Conservation (phyloP, 2,113 vertebrate genomes). For the Equus przewalskii region DNA sequence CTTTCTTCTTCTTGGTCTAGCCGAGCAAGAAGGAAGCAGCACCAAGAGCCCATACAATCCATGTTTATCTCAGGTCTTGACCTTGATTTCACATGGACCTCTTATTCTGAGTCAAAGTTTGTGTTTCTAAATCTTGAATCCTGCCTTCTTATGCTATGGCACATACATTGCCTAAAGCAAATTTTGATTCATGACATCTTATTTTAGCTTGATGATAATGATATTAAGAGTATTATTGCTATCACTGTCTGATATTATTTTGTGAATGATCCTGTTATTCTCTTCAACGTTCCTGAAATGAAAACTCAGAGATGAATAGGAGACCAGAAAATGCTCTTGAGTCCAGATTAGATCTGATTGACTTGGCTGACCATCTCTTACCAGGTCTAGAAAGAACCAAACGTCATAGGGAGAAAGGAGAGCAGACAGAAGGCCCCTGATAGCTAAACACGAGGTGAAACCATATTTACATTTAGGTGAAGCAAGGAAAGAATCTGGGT, state of each 20-base stretch:
- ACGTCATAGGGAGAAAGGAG: background rate
- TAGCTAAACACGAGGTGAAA: background rate
- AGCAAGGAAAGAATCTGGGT: background rate
- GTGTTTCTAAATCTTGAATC: background rate
- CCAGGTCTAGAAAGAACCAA: background rate
- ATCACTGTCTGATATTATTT: background rate
- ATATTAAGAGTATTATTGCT: fast-evolving
- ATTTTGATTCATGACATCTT: too few species aligned
- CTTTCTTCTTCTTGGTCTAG: background rate
- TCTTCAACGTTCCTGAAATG: background rate
- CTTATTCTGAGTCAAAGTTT: background rate
- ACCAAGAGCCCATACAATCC: fast-evolving
- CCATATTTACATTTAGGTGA: background rate
- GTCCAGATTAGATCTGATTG: background rate
- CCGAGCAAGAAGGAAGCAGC: fast-evolving
- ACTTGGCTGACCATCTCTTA: background rate
- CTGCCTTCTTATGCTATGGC: background rate
- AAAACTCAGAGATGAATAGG: background rate
- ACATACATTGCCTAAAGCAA: fast-evolving
- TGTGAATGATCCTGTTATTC: background rate
- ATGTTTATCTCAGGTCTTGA: background rate
- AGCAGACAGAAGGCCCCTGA: background rate
- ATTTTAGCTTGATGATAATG: too few species aligned
- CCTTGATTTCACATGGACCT: background rate
- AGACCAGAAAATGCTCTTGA: background rate